Percentiles rank a stretch among this genome's conserved stretches.
Evolutionary conservation across 1,140 invertebrate genomes (phyloP).

Genomic region (Drosophila orosa): DNA sequence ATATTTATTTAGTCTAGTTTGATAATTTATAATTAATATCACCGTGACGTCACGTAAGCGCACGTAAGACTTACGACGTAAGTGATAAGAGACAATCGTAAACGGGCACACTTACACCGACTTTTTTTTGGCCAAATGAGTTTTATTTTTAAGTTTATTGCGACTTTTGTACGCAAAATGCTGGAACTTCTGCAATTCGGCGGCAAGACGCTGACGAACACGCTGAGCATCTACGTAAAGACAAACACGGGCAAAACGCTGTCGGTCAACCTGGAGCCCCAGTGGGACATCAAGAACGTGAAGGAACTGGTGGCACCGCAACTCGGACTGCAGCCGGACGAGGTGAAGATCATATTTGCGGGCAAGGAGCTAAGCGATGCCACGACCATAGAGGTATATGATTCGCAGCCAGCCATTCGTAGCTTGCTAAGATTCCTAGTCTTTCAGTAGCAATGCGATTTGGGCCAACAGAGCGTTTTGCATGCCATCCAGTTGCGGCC

Average conservation of each 20-base stretch:
- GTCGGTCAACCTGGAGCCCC: conserved; percentile 89
- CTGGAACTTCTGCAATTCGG: conserved; percentile 87
- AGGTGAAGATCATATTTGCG: conserved; percentile 93
- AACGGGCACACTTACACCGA: conserved; percentile 1
- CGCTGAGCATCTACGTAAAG: conserved; percentile 89
- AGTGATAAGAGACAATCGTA: background rate
- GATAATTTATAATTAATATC: too few relatives aligned
- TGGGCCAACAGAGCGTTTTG: conserved; percentile 92
- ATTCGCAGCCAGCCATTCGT: background rate
- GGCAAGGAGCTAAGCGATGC: conserved; percentile 92
- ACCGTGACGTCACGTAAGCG: too few relatives aligned
- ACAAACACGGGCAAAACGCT: conserved; percentile 89
- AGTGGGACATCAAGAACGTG: conserved; percentile 91
- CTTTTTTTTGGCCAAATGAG: conserved; percentile 84
- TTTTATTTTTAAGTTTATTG: conserved; percentile 86
- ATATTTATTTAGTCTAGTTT: too few relatives aligned
- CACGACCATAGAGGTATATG: conserved; percentile 88
- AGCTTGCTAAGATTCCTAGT: background rate
- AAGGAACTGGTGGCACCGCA: conserved; percentile 90
- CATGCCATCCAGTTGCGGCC: conserved; percentile 88
- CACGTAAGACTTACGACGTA: too few relatives aligned
- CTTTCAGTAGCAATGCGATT: conserved; percentile 89
- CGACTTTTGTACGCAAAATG: conserved; percentile 87
- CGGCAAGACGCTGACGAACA: conserved; percentile 87
- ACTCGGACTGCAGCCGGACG: conserved; percentile 88